Conservation (phyloP, 2,888 invertebrate genomes). For the Neoascia interrupta region DNA sequence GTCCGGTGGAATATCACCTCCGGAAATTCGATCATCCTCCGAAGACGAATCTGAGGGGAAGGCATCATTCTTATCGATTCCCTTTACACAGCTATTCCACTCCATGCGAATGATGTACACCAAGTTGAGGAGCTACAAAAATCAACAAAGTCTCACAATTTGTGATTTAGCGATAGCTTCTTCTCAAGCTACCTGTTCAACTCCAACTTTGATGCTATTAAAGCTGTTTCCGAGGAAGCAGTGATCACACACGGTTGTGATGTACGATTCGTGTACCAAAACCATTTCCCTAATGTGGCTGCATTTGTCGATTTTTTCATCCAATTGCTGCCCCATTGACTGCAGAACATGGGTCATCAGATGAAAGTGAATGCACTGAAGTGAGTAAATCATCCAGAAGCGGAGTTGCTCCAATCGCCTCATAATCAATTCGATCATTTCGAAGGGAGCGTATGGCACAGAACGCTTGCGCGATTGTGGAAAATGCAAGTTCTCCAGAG, state of each 20-base stretch:
- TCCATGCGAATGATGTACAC: constrained; percentile 76
- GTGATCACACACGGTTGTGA: constrained; percentile 75
- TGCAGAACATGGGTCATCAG: constrained; percentile 80
- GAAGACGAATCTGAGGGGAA: constrained; percentile 60
- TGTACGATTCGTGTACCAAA: constrained; percentile 76
- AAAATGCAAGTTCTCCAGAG: constrained; percentile 80
- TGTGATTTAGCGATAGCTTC: neutral
- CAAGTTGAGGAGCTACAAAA: constrained; percentile 75
- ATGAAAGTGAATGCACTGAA: constrained; percentile 81
- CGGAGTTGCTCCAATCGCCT: constrained; percentile 81
- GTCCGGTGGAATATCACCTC: constrained; percentile 47
- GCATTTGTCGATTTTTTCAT: constrained; percentile 73
- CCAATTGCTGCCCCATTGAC: constrained; percentile 75
- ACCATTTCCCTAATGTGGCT: constrained; percentile 75
- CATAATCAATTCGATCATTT: constrained; percentile 75
- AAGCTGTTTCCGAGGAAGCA: constrained; percentile 74
- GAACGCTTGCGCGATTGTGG: constrained; percentile 71
- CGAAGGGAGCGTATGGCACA: constrained; percentile 73
- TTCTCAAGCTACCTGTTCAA: constrained; percentile 74
- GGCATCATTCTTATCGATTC: constrained; percentile 70
- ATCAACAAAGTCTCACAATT: neutral
- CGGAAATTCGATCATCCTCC: constrained; percentile 64
- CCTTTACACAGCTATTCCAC: constrained; percentile 74
- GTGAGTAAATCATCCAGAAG: constrained; percentile 81
- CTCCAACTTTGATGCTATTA: constrained; percentile 71